Conservation (phyloP, 2,888 invertebrate genomes). For the Oscheius onirici region DNA sequence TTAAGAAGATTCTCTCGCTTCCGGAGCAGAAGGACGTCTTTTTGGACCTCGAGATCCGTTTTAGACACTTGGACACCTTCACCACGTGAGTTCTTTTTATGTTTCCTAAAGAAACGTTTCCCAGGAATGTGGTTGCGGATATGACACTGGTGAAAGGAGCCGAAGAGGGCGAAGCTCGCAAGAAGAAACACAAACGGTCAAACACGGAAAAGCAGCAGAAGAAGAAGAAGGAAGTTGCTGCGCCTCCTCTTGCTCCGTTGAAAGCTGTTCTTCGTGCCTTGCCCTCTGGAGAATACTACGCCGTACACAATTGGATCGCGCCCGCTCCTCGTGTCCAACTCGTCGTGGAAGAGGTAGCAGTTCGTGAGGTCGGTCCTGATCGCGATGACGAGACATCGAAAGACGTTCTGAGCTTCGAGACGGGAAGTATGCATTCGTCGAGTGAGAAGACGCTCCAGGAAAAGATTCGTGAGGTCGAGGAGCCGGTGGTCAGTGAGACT, state of each 20-base stretch:
- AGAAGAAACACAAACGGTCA: neutral
- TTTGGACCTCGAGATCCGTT: slow-evolving; percentile 1
- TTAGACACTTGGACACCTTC: slow-evolving; percentile 2
- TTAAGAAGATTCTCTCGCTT: neutral
- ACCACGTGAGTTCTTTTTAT: neutral
- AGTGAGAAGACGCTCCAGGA: too few species aligned
- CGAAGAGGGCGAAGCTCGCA: neutral
- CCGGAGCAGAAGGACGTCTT: slow-evolving; percentile 12
- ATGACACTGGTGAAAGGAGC: slow-evolving; percentile 15
- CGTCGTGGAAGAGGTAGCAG: neutral
- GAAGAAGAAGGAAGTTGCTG: too few species aligned
- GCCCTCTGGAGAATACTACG: neutral
- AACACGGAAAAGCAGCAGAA: too few species aligned
- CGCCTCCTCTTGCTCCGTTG: too few species aligned
- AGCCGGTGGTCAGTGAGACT: too few species aligned
- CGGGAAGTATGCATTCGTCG: too few species aligned
- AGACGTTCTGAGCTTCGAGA: neutral
- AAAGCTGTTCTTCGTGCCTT: neutral
- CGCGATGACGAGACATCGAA: slow-evolving; percentile 9
- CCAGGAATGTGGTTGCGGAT: neutral
- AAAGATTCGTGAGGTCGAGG: too few species aligned
- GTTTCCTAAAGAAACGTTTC: neutral
- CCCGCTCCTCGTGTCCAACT: neutral
- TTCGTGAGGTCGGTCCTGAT: neutral
- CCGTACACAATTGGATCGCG: neutral